Conservation (phyloP, 2,113 vertebrate genomes). For the Bubo blakistoni region DNA sequence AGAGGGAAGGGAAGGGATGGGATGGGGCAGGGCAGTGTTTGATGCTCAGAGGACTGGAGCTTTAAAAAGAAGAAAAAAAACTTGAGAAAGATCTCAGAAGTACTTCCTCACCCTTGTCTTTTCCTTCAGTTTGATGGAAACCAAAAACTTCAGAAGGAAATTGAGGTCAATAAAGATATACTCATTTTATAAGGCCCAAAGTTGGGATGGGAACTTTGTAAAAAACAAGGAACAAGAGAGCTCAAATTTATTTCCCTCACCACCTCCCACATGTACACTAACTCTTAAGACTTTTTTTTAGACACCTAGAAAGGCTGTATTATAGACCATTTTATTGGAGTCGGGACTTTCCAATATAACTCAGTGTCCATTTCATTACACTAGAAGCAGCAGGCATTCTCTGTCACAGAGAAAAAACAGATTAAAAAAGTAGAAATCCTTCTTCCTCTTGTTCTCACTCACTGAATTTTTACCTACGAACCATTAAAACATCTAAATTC, state of each 20-base stretch:
- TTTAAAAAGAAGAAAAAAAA: background rate
- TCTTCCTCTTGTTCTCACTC: background rate
- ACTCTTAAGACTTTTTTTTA: background rate
- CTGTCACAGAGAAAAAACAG: background rate
- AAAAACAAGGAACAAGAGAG: background rate
- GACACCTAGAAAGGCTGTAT: background rate
- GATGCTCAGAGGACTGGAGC: background rate
- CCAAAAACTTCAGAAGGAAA: background rate
- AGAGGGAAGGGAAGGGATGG: background rate
- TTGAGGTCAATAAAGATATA: background rate
- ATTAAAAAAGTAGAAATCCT: background rate
- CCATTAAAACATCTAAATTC: background rate
- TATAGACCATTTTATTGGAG: background rate
- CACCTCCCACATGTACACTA: background rate
- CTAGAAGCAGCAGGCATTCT: background rate
- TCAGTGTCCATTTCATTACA: background rate
- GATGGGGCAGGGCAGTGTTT: background rate
- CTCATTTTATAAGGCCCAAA: background rate
- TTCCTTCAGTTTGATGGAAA: background rate
- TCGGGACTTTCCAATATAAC: background rate
- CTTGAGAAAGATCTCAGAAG: background rate
- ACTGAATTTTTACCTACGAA: background rate
- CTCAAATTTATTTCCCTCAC: background rate
- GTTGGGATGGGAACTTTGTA: background rate
- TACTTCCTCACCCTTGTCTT: background rate